Base-by-base conservation (phyloP, 2,888 invertebrate species). In the Disparrhopalites patrizii region DNA sequence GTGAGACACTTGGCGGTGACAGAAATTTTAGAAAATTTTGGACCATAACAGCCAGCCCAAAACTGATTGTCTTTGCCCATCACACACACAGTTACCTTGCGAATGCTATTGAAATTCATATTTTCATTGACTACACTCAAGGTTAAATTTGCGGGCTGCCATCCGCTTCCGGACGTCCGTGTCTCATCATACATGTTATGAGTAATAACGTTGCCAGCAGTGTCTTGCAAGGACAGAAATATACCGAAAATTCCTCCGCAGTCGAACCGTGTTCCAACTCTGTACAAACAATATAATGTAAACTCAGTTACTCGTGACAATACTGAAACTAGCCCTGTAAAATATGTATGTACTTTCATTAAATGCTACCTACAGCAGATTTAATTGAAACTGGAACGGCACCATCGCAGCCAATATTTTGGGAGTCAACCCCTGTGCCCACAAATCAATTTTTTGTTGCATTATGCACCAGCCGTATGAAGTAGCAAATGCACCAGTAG, bases 381-480 rank as follows among this genome's bases (percentile, higher is more conserved):
- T 66, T 27, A 64, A 70, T 18, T 56, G 63, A 10, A 72, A 62
- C 55, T 66, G 38, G 47, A 72, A 68, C 8, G 72, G 72, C 15
- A 72, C 43, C 40, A 68, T 56, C 28, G 66, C 31, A 31, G 52
- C 52, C 72, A 72, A 68, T 3, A 68, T 63, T 13, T 68, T 65
- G 0, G 70, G 68, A n/a, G 66, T 72, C 3, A 70, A 43, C 28
- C 72, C 72, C 1, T n/a, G 23, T 23, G 60, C 23, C 72, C 70
- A 69, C 20, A 72, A 38, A 36, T 72, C 69, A 8, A 72, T 62
- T 4, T 55, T 52, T 25, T 31, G 56, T 57, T 66, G 55, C 30
- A 68, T 69, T n/a, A 69, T 62, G 36, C 67, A 66, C 65, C 66
- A 69, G 20, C 55, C 56, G 38, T 31, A 67, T 2, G 67, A 69